Conservation (phyloP, 2,797 vertebrate species). For the Austrolebias charrua region DNA sequence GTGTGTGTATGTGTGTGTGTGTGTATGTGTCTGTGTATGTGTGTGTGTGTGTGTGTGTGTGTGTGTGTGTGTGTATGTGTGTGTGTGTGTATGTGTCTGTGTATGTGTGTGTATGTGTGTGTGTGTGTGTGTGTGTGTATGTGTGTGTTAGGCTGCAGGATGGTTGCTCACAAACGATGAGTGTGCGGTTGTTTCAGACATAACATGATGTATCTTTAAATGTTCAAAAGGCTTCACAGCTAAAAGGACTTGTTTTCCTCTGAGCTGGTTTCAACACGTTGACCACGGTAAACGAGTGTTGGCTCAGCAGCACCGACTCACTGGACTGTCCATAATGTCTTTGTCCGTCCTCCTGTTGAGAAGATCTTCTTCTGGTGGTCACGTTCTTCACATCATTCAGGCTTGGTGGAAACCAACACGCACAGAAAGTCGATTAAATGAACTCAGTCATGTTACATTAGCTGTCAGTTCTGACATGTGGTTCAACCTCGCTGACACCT, state of each 20-base stretch:
- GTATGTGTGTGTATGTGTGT: too few relatives aligned
- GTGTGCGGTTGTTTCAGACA: constrained; percentile 34
- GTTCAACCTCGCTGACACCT: too few relatives aligned
- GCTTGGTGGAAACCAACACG: constrained; percentile 4
- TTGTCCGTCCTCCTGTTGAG: background rate
- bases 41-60: constrained; percentile 33
- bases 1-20: background rate
- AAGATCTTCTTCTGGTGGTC: constrained; percentile 40
- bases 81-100: constrained; percentile 29
- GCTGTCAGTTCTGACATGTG: too few relatives aligned
- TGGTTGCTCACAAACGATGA: constrained; percentile 19
- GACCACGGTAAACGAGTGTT: constrained; percentile 25
- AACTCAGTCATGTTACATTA: constrained; percentile 12
- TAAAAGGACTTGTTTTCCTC: constrained; percentile 28
- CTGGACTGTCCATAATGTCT: constrained; percentile 8
- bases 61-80: constrained; percentile 9
- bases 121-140: background rate
- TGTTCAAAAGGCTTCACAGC: constrained; percentile 58
- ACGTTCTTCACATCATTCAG: constrained; percentile 57
- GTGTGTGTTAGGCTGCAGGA: too few relatives aligned
- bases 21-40: too few relatives aligned
- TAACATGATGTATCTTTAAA: constrained; percentile 54
- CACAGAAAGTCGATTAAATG: background rate
- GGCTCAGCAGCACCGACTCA: constrained; percentile 12
- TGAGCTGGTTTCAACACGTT: constrained; percentile 30